phyloP scores from a whole-genome alignment of 2,888 invertebrate species.

The Thereva nobilitata region DNA sequence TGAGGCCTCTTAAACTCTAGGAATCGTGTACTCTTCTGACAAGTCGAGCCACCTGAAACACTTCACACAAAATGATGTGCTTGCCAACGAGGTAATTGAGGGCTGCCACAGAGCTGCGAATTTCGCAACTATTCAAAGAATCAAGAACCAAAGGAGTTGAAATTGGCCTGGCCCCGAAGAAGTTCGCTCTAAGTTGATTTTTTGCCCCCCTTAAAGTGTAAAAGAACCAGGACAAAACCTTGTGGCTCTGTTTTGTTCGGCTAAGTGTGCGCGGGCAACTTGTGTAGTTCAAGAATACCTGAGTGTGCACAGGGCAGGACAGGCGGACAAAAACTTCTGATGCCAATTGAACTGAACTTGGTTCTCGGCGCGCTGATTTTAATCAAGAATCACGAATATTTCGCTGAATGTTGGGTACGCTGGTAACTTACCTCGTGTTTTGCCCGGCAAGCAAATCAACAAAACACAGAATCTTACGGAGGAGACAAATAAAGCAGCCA shows the following conservation, averaged over 20 bases:
- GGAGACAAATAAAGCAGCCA: not conserved
- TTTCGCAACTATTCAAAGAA: not conserved
- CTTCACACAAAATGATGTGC: slow-evolving; percentile 18
- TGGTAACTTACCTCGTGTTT: slow-evolving; percentile 4
- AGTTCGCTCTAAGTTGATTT: too few species aligned
- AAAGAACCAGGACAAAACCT: too few species aligned
- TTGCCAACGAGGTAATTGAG: slow-evolving; percentile 26
- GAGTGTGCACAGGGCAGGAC: not conserved
- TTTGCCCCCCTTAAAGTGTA: too few species aligned
- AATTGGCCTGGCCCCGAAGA: slow-evolving; percentile 1
- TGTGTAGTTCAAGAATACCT: slow-evolving; percentile 8
- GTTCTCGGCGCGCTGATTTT: slow-evolving; percentile 24
- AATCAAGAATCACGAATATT: slow-evolving; percentile 36
- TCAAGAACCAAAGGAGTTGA: slow-evolving; percentile 3
- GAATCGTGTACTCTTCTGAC: slow-evolving; percentile 7
- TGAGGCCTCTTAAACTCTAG: slow-evolving; percentile 23
- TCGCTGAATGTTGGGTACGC: slow-evolving; percentile 5
- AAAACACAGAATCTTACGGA: not conserved
- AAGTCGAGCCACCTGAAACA: slow-evolving; percentile 28
- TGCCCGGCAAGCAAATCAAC: slow-evolving; percentile 1
- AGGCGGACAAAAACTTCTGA: slow-evolving; percentile 10
- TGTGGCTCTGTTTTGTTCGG: not conserved
- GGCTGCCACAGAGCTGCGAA: not conserved
- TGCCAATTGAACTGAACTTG: slow-evolving; percentile 37
- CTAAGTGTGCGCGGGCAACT: not conserved